Base-by-base conservation (phyloP, 2,797 vertebrate species). In the Denticeps clupeoides region DNA sequence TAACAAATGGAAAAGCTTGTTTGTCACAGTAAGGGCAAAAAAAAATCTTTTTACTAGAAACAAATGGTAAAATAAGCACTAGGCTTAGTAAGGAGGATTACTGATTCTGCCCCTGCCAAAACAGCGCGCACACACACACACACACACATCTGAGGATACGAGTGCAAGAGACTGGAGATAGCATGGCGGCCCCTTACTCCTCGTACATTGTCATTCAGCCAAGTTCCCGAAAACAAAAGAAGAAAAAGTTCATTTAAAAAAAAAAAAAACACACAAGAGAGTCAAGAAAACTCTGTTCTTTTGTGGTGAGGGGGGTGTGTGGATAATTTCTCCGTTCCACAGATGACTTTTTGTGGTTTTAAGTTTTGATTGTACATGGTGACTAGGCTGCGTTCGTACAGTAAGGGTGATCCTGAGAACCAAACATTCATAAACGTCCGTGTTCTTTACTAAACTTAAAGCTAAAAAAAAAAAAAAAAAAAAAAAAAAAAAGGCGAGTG, bases 321-420 rank as follows among this genome's bases (percentile, higher is more conserved):
- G 19, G 38, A 38, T 11, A 12, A 26, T 8, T n/a, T 31, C n/a
- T 19, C 11, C 10, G 38, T 19, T 18, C 16, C 5, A 35, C 4
- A 21, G 35, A 38, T 38, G 8, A 21, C 21, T 16, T 21, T 4
- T 4, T 19, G 18, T 11, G 35, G 19, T 16, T 19, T 35, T 9
- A 35, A 21, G 38, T 18, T 18, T 11, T 38, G 35, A 38, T 38
- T 38, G 13, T 35, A 1, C 58, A 28, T 25, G 0, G 12, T 58
- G 52, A 26, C 56, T 12, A 58, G 61, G 64, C 18, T 21, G 35
- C 1, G 50, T 55, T 58, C 67, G 59, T 48, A 72, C 72, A 72
- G 69, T 69, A 72, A 70, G 69, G 72, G 60, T 42, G 49, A 56
- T 70, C 56, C 43, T 43, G 53, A 77, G 82, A 77, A 77, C 76